These are phyloP conservation scores for Astreopora myriophthalma DNA, from an alignment of 64 coral and sea anemone species.

Conservation along the genomic window DNA sequence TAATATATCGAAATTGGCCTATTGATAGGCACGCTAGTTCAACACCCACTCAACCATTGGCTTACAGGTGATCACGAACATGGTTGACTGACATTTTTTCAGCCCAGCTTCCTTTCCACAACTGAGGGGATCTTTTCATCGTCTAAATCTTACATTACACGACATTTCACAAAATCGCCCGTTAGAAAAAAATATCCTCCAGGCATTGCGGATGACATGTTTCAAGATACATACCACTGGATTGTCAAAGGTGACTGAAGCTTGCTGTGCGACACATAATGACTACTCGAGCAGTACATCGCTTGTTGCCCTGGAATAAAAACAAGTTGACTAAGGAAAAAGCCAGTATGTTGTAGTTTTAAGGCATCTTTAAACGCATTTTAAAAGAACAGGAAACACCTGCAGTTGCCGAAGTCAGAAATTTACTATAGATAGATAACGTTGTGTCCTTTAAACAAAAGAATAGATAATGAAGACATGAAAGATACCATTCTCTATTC, in stretches of 20 bases:
- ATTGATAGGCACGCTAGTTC: no score
- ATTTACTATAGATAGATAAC: not conserved
- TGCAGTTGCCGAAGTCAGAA: not conserved
- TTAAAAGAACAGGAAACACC: not conserved
- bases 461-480: not conserved
- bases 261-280: slow-evolving; percentile 94
- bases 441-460: not conserved
- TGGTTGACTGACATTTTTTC: no score
- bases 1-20: no score
- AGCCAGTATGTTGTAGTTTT: not conserved
- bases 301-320: slow-evolving; percentile 68
- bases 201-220: no score
- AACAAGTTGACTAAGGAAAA: not conserved
- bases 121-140: no score
- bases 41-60: no score
- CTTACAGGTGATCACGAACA: no score
- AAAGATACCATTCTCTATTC: not conserved
- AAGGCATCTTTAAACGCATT: not conserved
- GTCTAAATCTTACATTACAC: no score
- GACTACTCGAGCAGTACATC: slow-evolving; percentile 29
- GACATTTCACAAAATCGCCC: no score
- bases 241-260: slow-evolving; percentile 96
- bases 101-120: no score
- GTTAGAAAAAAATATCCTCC: not conserved
- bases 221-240: slow-evolving; percentile 80